Evolutionary conservation across 2,888 invertebrate genomes (phyloP).

Genomic region (Clivina fossor): DNA sequence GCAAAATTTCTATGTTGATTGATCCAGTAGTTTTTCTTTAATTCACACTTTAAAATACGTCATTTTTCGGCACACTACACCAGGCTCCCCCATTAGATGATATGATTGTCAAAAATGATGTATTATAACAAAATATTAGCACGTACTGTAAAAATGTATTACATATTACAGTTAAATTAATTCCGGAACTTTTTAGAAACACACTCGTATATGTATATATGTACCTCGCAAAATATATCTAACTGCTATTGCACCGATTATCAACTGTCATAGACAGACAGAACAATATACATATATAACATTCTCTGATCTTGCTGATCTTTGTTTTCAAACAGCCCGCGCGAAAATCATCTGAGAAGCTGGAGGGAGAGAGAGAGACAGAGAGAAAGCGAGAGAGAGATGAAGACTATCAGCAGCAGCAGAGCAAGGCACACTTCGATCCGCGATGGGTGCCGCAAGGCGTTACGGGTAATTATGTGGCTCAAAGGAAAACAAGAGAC

Average conservation of each 20-base stretch:
- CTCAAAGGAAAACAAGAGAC: constrained; percentile 48
- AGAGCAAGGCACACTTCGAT: neutral
- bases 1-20: too few relatives aligned
- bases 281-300: neutral
- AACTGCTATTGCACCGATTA: constrained; percentile 5
- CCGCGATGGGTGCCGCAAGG: constrained; percentile 42
- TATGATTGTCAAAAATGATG: too few relatives aligned
- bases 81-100: too few relatives aligned
- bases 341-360: constrained; percentile 10
- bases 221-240: too few relatives aligned
- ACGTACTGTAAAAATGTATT: neutral
- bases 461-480: constrained; percentile 49
- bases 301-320: constrained; percentile 3
- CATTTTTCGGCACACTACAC: too few relatives aligned
- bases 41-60: too few relatives aligned
- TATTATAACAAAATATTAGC: too few relatives aligned
- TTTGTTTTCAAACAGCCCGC: neutral
- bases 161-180: too few relatives aligned
- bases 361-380: constrained; percentile 7
- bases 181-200: too few relatives aligned
- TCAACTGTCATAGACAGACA: constrained; percentile 12
- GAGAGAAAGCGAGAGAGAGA: constrained; percentile 27
- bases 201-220: too few relatives aligned
- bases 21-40: too few relatives aligned
- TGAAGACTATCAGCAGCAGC: too few relatives aligned